phyloP scores from a whole-genome alignment of 2,113 vertebrate genomes.

The Plecturocebus donacophilus region DNA sequence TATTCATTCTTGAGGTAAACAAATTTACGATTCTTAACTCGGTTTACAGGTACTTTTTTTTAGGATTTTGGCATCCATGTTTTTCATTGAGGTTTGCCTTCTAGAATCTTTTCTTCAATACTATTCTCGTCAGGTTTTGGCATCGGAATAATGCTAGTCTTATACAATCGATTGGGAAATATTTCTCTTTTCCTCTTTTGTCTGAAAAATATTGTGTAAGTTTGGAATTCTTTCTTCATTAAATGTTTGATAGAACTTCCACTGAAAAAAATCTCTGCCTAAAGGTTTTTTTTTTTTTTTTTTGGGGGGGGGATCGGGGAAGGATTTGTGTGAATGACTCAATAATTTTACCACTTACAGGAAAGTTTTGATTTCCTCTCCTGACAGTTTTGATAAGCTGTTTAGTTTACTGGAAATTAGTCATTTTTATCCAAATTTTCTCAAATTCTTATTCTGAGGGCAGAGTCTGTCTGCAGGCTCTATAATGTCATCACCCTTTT shows the following conservation, averaged over 20 bases:
- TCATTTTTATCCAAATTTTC: background rate
- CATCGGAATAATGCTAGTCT: background rate
- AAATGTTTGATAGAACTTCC: background rate
- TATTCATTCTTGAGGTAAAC: background rate
- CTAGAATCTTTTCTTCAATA: too few relatives aligned
- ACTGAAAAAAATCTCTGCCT: background rate
- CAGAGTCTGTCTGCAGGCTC: background rate
- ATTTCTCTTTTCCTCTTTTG: background rate
- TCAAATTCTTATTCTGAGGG: background rate
- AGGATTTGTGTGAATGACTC: background rate
- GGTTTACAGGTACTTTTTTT: fast-evolving
- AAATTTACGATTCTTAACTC: background rate
- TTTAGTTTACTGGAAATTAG: background rate
- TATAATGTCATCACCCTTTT: background rate
- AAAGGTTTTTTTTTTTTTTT: background rate
- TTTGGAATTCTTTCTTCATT: background rate
- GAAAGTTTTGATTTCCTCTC: background rate
- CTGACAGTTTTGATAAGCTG: background rate
- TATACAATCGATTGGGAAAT: background rate
- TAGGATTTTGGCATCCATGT: background rate
- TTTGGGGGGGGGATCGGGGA: too few relatives aligned
- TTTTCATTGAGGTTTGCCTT: background rate
- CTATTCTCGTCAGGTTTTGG: background rate
- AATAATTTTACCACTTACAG: background rate
- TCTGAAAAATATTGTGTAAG: background rate